These are phyloP conservation scores for Bos taurus DNA, from an alignment of 2,113 vertebrate genomes.

Conservation along the genomic window ARS-UCD2.0 NC_037328.1:101292501-101293000, in stretches of 20 bases:
- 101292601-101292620: background rate
- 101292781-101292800: background rate
- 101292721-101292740: background rate
- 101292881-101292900: background rate
- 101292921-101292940: background rate
- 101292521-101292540: rapidly evolving
- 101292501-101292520: background rate
- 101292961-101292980: background rate
- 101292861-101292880: background rate
- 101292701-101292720: background rate
- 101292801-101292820: background rate
- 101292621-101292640: background rate
- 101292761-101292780: background rate
- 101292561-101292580: background rate
- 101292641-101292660: background rate
- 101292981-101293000: background rate
- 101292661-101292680: background rate
- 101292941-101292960: background rate
- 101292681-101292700: background rate
- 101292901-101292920: background rate
- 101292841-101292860: background rate
- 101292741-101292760: background rate
- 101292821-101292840: background rate
- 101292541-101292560: background rate
- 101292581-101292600: background rate